A percentile compares a stretch with the other conserved stretches of the same genome.
Conservation (phyloP, 2,113 vertebrate species). For the Pseudonaja textilis region DNA sequence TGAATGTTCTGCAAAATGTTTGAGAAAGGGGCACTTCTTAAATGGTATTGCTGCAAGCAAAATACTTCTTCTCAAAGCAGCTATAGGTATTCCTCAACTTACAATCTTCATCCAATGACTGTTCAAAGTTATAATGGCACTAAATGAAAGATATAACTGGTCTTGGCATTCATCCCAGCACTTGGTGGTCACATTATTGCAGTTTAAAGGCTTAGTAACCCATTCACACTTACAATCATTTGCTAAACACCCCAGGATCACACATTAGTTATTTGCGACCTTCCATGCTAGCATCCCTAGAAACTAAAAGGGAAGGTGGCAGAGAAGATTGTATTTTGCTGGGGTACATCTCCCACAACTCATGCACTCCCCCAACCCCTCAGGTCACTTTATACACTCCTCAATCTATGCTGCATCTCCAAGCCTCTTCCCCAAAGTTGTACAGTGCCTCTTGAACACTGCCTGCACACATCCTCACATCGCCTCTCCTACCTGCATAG, state of each 20-base stretch:
- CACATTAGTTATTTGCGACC: background rate
- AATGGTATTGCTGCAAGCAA: background rate
- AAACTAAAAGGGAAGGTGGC: background rate
- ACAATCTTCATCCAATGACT: background rate
- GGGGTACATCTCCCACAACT: background rate
- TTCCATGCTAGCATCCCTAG: background rate
- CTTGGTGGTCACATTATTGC: background rate
- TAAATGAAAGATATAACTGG: background rate
- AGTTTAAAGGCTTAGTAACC: background rate
- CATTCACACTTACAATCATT: background rate
- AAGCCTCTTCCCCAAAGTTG: background rate
- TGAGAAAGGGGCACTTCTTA: background rate
- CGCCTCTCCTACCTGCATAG: background rate
- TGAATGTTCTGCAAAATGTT: background rate
- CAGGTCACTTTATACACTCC: background rate
- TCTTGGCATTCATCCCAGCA: background rate
- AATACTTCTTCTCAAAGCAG: background rate
- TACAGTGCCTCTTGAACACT: background rate
- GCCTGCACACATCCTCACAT: background rate
- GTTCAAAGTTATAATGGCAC: background rate
- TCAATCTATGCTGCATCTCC: background rate
- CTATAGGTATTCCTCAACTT: background rate
- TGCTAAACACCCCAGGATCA: background rate
- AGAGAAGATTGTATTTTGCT: background rate
- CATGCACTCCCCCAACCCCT: background rate